A percentile compares a stretch with the other conserved stretches of the same genome.
phyloP scores from a whole-genome alignment of 2,113 vertebrate species.

The Thermophis baileyi region DNA sequence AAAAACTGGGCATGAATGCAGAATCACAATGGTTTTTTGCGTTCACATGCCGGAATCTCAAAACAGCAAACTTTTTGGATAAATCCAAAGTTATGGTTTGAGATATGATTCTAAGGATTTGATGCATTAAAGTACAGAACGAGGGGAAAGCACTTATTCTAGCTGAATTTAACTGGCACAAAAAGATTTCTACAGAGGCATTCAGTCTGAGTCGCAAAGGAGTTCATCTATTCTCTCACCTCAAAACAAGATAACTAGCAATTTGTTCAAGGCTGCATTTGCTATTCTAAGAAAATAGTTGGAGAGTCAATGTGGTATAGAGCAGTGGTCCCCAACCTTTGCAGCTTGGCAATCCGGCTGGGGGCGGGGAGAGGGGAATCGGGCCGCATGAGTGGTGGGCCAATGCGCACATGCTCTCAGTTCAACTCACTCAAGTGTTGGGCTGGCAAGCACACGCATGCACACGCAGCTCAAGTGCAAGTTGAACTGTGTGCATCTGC shows the following conservation, averaged over 20 bases:
- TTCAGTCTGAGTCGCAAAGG: background rate
- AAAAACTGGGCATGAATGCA: background rate
- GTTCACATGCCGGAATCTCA: background rate
- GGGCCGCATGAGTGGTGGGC: background rate
- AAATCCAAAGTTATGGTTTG: background rate
- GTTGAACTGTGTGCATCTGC: background rate
- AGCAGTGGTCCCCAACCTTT: background rate
- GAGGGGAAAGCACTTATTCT: background rate
- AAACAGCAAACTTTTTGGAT: background rate
- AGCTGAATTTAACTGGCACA: background rate
- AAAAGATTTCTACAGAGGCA: background rate
- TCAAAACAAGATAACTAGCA: background rate
- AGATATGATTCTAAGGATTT: background rate
- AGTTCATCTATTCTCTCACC: background rate
- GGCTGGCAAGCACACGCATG: too few species aligned
- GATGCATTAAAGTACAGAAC: background rate
- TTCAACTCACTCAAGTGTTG: background rate
- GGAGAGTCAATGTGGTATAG: background rate
- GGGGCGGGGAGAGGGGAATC: background rate
- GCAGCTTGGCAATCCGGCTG: background rate
- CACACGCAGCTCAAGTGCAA: background rate
- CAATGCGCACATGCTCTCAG: background rate
- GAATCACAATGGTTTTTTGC: background rate
- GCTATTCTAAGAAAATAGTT: background rate
- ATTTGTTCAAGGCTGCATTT: background rate